These are phyloP conservation scores for Phalera bucephala DNA, from an alignment of 2,888 invertebrate genomes.

Conservation along the genomic window DNA sequence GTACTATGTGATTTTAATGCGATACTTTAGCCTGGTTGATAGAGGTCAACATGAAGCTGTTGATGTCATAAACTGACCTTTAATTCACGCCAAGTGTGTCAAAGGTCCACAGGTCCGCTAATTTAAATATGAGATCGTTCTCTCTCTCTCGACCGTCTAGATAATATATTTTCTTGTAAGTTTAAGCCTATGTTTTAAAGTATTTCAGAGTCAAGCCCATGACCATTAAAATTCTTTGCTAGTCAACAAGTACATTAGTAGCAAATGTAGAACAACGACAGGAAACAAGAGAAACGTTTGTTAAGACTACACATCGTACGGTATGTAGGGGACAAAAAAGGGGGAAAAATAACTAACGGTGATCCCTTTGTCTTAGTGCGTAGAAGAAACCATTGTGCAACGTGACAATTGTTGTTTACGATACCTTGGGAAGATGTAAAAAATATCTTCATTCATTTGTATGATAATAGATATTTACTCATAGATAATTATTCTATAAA, in stretches of 20 bases:
- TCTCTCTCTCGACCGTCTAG: conserved; percentile 6
- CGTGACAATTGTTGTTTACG: conserved; percentile 50
- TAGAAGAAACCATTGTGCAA: conserved; percentile 51
- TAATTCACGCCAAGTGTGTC: conserved; percentile 9
- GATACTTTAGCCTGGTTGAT: conserved; percentile 6
- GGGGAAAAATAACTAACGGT: conserved; percentile 52
- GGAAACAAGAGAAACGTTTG: conserved; percentile 56
- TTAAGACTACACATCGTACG: conserved; percentile 49
- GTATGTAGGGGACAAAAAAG: conserved; percentile 48
- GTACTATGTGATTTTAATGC: conserved; percentile 7
- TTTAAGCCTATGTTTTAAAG: conserved; percentile 19
- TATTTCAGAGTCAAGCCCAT: conserved; percentile 22
- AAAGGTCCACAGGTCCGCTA: conserved; percentile 9
- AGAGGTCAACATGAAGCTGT: conserved; percentile 6
- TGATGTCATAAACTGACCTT: conserved; percentile 12
- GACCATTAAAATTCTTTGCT: conserved; percentile 33
- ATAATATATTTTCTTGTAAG: conserved; percentile 12
- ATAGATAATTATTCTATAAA: conserved; percentile 12
- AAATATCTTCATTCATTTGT: conserved; percentile 24
- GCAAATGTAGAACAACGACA: conserved; percentile 52
- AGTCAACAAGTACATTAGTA: conserved; percentile 46
- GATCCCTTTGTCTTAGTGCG: conserved; percentile 56
- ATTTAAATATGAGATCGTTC: conserved; percentile 16
- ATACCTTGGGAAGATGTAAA: conserved; percentile 24
- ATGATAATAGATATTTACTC: conserved; percentile 28